Conservation (phyloP, 2,113 vertebrate species). For the Nycticorax nycticorax region DNA sequence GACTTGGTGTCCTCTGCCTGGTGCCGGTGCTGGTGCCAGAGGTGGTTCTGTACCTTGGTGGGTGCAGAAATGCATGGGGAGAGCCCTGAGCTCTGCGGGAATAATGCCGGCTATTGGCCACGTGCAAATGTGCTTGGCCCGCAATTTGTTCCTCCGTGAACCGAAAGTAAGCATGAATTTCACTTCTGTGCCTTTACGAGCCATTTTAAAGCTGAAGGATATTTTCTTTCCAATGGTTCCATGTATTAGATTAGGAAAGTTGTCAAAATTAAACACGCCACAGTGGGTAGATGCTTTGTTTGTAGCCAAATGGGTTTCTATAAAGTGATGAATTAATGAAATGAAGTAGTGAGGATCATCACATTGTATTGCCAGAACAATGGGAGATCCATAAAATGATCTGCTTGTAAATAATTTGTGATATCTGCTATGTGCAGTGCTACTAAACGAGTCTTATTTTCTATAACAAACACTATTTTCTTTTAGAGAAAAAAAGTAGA, state of each 20-base stretch:
- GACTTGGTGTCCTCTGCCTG: neutral
- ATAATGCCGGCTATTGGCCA: neutral
- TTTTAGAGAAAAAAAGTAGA: conserved; percentile 41
- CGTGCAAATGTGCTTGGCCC: neutral
- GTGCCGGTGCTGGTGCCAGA: neutral
- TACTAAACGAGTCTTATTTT: conserved; percentile 50
- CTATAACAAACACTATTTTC: conserved; percentile 32
- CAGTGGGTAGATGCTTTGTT: conserved; percentile 33
- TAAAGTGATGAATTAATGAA: conserved; percentile 55
- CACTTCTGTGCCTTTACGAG: neutral
- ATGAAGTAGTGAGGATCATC: conserved; percentile 44
- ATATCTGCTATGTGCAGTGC: neutral
- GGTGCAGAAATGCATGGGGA: neutral
- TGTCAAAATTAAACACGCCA: conserved; percentile 54
- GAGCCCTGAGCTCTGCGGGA: neutral
- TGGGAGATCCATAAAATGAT: conserved; percentile 54
- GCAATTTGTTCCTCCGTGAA: neutral
- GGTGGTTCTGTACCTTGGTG: neutral
- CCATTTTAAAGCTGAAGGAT: conserved; percentile 22
- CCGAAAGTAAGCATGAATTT: neutral
- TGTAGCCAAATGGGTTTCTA: conserved; percentile 34
- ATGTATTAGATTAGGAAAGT: conserved; percentile 11
- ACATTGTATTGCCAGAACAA: conserved; percentile 53
- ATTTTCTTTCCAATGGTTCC: conserved; percentile 5
- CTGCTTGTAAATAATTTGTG: conserved; percentile 57